A percentile compares a stretch with the other conserved stretches of the same genome.
Conservation (phyloP, 2,113 vertebrate species). For the Syngnathus floridae region DNA sequence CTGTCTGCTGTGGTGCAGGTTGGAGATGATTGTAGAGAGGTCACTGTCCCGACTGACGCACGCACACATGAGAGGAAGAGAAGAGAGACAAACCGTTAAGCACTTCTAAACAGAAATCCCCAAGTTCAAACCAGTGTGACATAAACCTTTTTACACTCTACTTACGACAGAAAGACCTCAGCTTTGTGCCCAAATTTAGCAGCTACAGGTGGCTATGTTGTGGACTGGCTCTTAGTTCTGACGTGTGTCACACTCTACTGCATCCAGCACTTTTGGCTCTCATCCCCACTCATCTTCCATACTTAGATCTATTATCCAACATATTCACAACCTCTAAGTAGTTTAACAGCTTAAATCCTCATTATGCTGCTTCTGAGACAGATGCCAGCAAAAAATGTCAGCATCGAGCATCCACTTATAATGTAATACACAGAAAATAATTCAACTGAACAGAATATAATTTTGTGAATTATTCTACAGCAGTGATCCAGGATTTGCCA, state of each 20-base stretch:
- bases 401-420: too few relatives aligned
- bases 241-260: constrained; percentile 69
- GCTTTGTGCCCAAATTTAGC: constrained; percentile 20
- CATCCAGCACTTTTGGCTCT: constrained; percentile 76
- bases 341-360: constrained; percentile 84
- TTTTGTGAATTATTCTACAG: background rate
- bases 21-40: constrained; percentile 93
- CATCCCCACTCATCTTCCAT: constrained; percentile 80
- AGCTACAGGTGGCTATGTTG: constrained; percentile 43
- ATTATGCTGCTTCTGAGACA: constrained; percentile 71
- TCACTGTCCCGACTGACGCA: constrained; percentile 83
- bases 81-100: constrained; percentile 15
- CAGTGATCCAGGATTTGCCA: too few relatives aligned
- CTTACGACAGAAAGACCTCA: constrained; percentile 34
- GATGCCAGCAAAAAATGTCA: background rate
- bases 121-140: constrained; percentile 6
- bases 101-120: constrained; percentile 21
- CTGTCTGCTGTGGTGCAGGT: constrained; percentile 85
- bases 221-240: constrained; percentile 47
- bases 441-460: too few relatives aligned
- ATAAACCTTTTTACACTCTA: constrained; percentile 18
- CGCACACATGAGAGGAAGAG: constrained; percentile 20
- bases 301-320: constrained; percentile 83
- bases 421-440: background rate
- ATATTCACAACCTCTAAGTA: constrained; percentile 80